A percentile compares a stretch with the other conserved stretches of the same genome.
Evolutionary conservation across 2,113 vertebrate species (phyloP).

Genomic region (Semicossyphus pulcher): DNA sequence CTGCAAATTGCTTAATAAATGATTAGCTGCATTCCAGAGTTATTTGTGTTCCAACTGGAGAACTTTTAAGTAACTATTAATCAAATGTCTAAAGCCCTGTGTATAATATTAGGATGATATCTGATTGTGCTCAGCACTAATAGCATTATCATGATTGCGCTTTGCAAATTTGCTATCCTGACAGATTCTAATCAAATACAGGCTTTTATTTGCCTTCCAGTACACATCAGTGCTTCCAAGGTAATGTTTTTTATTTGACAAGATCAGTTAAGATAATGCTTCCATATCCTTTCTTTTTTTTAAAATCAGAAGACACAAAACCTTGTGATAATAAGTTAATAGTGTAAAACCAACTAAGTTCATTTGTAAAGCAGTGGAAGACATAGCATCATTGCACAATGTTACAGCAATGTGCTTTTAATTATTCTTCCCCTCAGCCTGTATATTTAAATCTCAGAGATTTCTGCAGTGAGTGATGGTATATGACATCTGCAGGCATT

Average conservation of each 20-base stretch:
- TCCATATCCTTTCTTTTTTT: neutral
- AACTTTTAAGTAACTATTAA: neutral
- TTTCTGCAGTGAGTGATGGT: slow-evolving; percentile 18
- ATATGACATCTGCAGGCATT: slow-evolving; percentile 4
- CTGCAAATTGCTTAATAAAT: slow-evolving; percentile 40
- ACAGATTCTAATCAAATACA: neutral
- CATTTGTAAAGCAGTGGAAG: slow-evolving; percentile 1
- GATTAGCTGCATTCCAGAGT: slow-evolving; percentile 32
- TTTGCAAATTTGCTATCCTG: neutral
- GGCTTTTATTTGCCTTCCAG: neutral
- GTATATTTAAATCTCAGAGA: neutral
- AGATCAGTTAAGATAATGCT: neutral
- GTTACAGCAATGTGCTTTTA: neutral
- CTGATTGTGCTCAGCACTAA: too few relatives aligned
- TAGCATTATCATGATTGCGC: too few relatives aligned
- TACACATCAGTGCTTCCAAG: neutral
- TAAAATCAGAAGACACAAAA: too few relatives aligned
- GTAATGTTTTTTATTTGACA: neutral
- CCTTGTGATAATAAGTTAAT: too few relatives aligned
- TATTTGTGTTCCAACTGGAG: slow-evolving; percentile 13
- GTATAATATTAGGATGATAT: neutral
- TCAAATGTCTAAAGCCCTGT: neutral
- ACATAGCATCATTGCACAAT: neutral
- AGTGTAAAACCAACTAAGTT: too few relatives aligned
- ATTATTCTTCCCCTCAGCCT: neutral